These are phyloP conservation scores for Enteromius argenteus DNA, from an alignment of 2,797 vertebrate genomes.

Conservation along the genomic window DNA sequence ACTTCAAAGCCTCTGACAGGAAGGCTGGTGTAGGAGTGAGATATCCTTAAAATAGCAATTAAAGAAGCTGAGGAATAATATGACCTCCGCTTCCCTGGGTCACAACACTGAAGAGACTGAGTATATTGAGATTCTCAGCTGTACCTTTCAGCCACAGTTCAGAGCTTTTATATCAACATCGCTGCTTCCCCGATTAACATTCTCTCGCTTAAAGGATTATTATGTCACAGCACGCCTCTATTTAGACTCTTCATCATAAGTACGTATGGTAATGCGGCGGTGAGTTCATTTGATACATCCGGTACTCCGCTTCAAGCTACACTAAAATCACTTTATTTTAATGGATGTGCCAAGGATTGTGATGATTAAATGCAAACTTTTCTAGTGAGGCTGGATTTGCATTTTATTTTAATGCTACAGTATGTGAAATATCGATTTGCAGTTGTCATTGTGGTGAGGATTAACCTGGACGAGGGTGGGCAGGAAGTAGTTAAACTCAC, in stretches of 20 bases:
- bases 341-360: slow-evolving; percentile 6
- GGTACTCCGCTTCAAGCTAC: slow-evolving; percentile 15
- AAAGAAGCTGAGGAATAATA: slow-evolving; percentile 61
- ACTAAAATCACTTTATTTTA: slow-evolving; percentile 38
- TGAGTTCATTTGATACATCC: slow-evolving; percentile 48
- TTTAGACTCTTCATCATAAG: slow-evolving; percentile 46
- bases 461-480: slow-evolving; percentile 46
- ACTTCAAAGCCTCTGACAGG: slow-evolving; percentile 64
- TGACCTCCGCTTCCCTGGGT: slow-evolving; percentile 61
- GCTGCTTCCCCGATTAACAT: slow-evolving; percentile 61
- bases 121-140: slow-evolving; percentile 56
- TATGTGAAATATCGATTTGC: background rate
- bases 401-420: background rate
- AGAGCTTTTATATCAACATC: slow-evolving; percentile 61
- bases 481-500: slow-evolving; percentile 66
- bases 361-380: slow-evolving; percentile 23
- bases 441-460: background rate
- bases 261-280: slow-evolving; percentile 38
- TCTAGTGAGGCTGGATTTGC: background rate
- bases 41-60: slow-evolving; percentile 68
- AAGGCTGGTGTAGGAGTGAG: slow-evolving; percentile 62
- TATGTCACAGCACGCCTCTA: slow-evolving; percentile 55
- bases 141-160: slow-evolving; percentile 66
- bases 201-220: slow-evolving; percentile 55
- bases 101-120: slow-evolving; percentile 60